A percentile compares a stretch with the other conserved stretches of the same genome.
These are phyloP conservation scores for Gobio occitaniae DNA, from an alignment of 2,797 vertebrate species.

Conservation along the genomic window DNA sequence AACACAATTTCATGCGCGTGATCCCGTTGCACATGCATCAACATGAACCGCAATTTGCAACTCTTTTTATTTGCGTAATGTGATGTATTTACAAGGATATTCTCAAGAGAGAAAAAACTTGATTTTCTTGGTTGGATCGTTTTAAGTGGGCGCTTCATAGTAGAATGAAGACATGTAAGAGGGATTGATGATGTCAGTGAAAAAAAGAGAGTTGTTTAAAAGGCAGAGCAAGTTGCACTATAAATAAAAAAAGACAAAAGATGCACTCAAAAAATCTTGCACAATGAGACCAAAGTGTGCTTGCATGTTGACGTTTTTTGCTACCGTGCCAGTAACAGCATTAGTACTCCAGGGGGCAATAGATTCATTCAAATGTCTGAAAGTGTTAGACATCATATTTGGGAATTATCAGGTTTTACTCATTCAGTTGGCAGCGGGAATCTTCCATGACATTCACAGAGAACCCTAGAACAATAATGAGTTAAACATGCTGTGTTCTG, in stretches of 20 bases:
- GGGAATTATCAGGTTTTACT: background rate
- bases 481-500: background rate
- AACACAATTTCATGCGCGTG: background rate
- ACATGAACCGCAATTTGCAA: background rate
- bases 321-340: background rate
- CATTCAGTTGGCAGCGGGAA: background rate
- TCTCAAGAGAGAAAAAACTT: background rate
- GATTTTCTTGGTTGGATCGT: background rate
- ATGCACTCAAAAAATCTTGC: background rate
- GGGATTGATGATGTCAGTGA: background rate
- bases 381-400: background rate
- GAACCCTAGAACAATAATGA: constrained; percentile 20
- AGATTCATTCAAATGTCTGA: background rate
- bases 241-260: background rate
- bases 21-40: background rate
- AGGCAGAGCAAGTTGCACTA: background rate
- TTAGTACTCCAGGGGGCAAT: background rate
- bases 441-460: background rate
- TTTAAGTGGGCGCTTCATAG: background rate
- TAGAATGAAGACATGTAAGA: background rate
- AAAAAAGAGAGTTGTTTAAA: background rate
- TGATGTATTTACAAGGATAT: background rate
- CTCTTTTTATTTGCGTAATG: too few relatives aligned
- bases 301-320: background rate
- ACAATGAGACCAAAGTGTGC: background rate